phyloP scores from a whole-genome alignment of 2,888 invertebrate genomes.

The Aspidiotus destructor region DNA sequence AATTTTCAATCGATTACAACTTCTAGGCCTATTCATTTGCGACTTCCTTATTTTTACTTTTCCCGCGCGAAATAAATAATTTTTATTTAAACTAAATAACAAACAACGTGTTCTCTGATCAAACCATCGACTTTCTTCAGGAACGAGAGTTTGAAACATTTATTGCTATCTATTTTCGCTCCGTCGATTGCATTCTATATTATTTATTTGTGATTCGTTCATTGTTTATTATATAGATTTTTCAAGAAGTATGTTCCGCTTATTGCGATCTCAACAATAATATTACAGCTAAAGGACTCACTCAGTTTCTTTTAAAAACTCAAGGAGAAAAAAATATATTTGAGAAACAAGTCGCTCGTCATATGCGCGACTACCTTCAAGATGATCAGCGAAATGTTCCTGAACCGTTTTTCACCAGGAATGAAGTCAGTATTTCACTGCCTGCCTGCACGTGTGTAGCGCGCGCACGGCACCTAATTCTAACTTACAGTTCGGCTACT shows the following conservation, averaged over 20 bases:
- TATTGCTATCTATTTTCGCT: neutral
- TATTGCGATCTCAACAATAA: constrained; percentile 48
- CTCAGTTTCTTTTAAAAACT: constrained; percentile 58
- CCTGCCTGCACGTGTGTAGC: no score
- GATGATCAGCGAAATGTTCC: constrained; percentile 77
- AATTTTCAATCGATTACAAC: no score
- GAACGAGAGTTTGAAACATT: neutral
- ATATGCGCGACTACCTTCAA: constrained; percentile 45
- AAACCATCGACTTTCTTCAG: no score
- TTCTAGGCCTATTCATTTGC: no score
- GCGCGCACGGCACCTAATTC: neutral
- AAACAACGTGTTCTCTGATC: no score
- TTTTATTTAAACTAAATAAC: neutral
- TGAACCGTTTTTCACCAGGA: constrained; percentile 70
- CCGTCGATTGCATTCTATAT: neutral
- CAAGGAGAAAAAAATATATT: constrained; percentile 45
- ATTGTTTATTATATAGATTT: constrained; percentile 47
- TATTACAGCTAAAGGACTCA: constrained; percentile 62
- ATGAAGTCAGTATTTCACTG: constrained; percentile 50
- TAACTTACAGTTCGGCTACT: constrained; percentile 1
- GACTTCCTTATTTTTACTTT: neutral
- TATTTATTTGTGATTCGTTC: constrained; percentile 12
- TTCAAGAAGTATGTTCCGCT: constrained; percentile 55
- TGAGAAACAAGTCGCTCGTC: constrained; percentile 38
- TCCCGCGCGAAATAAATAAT: neutral